Conservation (phyloP, 2,888 invertebrate genomes). For the Hyposoter dolosus region DNA sequence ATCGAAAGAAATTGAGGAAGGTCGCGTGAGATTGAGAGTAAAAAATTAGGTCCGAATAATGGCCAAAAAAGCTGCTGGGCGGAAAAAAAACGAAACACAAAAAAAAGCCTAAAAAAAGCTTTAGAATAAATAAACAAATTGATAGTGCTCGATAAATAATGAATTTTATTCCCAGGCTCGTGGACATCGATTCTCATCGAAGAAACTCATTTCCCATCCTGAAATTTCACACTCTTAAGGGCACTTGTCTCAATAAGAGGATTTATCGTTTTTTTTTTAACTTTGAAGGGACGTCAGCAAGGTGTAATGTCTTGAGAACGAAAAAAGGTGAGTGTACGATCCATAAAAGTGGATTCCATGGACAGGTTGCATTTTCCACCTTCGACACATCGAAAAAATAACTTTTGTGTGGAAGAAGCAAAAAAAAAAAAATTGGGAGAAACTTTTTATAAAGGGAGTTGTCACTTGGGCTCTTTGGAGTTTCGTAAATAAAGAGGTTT, state of each 20-base stretch:
- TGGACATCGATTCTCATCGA: neutral
- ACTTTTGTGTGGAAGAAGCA: neutral
- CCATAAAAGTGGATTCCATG: neutral
- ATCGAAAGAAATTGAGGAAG: conserved; percentile 1
- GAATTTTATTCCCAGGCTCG: neutral
- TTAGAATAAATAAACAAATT: neutral
- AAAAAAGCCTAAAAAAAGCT: neutral
- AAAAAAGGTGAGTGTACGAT: neutral
- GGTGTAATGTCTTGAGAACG: conserved; percentile 35
- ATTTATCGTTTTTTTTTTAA: conserved; percentile 29
- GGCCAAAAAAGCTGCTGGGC: neutral
- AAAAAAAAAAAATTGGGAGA: conserved; percentile 67
- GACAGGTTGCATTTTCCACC: conserved; percentile 13
- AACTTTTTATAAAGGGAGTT: conserved; percentile 51
- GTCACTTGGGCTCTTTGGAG: conserved; percentile 44
- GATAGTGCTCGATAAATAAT: neutral
- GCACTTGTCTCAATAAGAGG: conserved; percentile 28
- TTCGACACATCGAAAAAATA: conserved; percentile 13
- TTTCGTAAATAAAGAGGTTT: conserved; percentile 79
- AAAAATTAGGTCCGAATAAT: neutral
- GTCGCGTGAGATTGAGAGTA: neutral
- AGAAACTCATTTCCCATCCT: conserved; percentile 8
- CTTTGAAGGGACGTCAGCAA: conserved; percentile 44
- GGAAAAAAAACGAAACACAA: neutral
- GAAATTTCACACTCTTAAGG: neutral